Percentiles rank a stretch among this genome's conserved stretches.
These are phyloP conservation scores for Oostethus manadensis DNA, from an alignment of 2,113 vertebrate genomes.

Conservation along the genomic window DNA sequence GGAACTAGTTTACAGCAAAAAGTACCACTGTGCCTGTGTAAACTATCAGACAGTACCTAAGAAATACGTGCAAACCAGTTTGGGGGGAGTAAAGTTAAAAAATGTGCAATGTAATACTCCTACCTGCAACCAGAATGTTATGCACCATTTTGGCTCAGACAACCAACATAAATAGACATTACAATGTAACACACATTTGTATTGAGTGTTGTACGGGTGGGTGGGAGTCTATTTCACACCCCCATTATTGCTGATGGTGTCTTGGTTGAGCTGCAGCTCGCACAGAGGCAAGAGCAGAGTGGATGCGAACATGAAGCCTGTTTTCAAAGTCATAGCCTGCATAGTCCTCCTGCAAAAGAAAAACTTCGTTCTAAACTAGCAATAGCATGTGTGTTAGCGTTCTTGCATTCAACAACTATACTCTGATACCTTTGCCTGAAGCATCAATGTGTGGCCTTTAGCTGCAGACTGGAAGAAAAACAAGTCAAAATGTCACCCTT, in stretches of 20 bases:
- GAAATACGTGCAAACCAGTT: constrained; percentile 29
- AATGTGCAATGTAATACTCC: constrained; percentile 7
- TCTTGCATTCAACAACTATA: background rate
- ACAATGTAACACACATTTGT: background rate
- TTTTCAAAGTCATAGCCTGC: constrained; percentile 94
- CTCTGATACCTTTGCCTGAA: constrained; percentile 87
- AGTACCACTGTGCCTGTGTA: constrained; percentile 9
- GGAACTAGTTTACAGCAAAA: constrained; percentile 23
- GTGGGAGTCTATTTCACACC: no score
- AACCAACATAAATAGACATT: background rate
- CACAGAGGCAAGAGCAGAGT: constrained; percentile 85
- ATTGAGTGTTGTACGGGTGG: constrained; percentile 13
- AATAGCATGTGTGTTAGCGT: background rate
- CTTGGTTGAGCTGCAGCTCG: constrained; percentile 79
- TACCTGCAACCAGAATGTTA: constrained; percentile 7
- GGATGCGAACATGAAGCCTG: constrained; percentile 90
- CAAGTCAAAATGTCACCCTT: constrained; percentile 19
- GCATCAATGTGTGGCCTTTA: constrained; percentile 80
- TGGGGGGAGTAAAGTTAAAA: constrained; percentile 20
- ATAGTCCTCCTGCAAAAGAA: constrained; percentile 80
- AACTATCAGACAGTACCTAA: constrained; percentile 10
- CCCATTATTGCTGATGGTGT: constrained; percentile 26
- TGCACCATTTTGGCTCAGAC: no score
- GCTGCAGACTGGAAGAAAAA: constrained; percentile 73
- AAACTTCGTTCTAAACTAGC: background rate